Percentiles rank a stretch among this genome's conserved stretches.
Evolutionary conservation across 2,888 invertebrate species (phyloP).

Genomic region (Ptilodon capucinus): DNA sequence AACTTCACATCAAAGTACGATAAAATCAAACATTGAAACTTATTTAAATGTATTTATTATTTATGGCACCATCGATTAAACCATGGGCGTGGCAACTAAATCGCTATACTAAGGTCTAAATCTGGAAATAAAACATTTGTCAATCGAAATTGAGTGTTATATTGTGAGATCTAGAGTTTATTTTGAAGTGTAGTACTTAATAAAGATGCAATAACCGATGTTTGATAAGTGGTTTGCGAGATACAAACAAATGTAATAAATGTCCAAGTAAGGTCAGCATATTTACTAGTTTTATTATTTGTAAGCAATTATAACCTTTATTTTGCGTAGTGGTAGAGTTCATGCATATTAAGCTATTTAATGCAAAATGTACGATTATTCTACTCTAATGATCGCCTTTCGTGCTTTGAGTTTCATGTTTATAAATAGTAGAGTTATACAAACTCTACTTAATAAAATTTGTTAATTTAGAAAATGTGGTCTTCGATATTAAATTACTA

Average conservation of each 20-base stretch:
- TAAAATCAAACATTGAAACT: too few relatives aligned
- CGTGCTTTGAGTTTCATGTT: too few relatives aligned
- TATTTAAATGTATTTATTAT: constrained; percentile 5
- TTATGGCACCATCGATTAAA: constrained; percentile 29
- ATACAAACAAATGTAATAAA: constrained; percentile 33
- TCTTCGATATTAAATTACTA: too few relatives aligned
- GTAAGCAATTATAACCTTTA: too few relatives aligned
- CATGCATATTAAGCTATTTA: too few relatives aligned
- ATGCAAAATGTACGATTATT: too few relatives aligned
- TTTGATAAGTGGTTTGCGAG: constrained; percentile 32
- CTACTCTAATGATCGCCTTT: too few relatives aligned
- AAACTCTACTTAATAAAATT: too few relatives aligned
- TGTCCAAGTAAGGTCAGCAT: constrained; percentile 21
- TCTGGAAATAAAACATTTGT: constrained; percentile 5
- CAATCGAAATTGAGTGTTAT: constrained; percentile 6
- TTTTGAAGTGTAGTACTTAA: constrained; percentile 14
- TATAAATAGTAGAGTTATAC: too few relatives aligned
- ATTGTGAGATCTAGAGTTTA: background rate
- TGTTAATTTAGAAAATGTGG: too few relatives aligned
- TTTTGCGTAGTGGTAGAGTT: too few relatives aligned
- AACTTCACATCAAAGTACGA: too few relatives aligned
- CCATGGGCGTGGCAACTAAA: constrained; percentile 39
- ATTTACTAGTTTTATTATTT: background rate
- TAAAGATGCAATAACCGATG: constrained; percentile 38
- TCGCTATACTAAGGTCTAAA: constrained; percentile 31